phyloP scores from a whole-genome alignment of 2,888 invertebrate genomes.

The Watsonalla binaria region DNA sequence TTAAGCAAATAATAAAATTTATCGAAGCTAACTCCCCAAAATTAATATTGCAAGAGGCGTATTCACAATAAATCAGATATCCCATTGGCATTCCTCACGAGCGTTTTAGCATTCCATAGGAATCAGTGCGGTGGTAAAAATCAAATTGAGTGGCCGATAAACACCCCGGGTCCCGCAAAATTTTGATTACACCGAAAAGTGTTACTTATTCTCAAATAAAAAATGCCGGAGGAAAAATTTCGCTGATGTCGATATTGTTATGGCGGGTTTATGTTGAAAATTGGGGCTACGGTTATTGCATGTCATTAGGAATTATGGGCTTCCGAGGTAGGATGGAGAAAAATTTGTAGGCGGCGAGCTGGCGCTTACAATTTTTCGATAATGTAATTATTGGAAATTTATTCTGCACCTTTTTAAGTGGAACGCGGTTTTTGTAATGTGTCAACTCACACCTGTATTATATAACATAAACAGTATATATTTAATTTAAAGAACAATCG shows the following conservation, averaged over 20 bases:
- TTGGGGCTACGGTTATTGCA: constrained; percentile 79
- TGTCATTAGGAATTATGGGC: constrained; percentile 80
- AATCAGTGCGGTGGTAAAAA: constrained; percentile 68
- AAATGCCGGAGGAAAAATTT: constrained; percentile 53
- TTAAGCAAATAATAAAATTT: too few relatives aligned
- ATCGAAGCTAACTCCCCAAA: neutral
- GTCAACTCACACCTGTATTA: neutral
- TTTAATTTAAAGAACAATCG: neutral
- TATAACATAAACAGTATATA: neutral
- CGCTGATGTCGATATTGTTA: constrained; percentile 79
- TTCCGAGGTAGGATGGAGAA: constrained; percentile 60
- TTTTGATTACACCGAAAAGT: constrained; percentile 65
- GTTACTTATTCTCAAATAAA: constrained; percentile 16
- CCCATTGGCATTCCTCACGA: constrained; percentile 48
- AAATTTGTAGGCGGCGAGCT: constrained; percentile 61
- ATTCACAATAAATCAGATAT: constrained; percentile 36
- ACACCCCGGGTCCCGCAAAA: constrained; percentile 54
- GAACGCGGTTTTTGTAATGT: constrained; percentile 23
- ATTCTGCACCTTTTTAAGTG: constrained; percentile 54
- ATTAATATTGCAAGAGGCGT: constrained; percentile 14
- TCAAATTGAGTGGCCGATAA: constrained; percentile 77
- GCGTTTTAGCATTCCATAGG: constrained; percentile 48
- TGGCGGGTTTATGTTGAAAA: constrained; percentile 77
- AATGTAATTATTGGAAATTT: constrained; percentile 78
- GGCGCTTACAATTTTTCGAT: constrained; percentile 58